Percentiles rank a stretch among this genome's conserved stretches.
These are phyloP conservation scores for Salmo trutta DNA, from an alignment of 2,797 vertebrate genomes.

Conservation along the genomic window DNA sequence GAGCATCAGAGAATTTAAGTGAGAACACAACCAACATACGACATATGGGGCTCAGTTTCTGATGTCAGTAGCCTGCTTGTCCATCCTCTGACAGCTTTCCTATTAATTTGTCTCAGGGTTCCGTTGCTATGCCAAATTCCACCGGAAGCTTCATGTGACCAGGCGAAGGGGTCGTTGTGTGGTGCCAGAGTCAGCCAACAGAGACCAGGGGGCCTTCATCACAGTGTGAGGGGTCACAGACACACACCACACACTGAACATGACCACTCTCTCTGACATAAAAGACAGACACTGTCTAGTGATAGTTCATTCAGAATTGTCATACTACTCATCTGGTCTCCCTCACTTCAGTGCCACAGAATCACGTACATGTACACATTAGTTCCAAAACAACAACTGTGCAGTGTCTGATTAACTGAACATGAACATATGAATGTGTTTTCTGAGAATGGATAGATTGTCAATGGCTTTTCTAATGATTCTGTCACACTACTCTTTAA, in stretches of 20 bases:
- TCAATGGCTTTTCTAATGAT: constrained; percentile 38
- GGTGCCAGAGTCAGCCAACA: constrained; percentile 84
- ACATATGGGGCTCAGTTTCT: not conserved
- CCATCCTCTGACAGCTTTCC: not conserved
- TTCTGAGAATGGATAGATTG: constrained; percentile 19
- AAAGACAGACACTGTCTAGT: constrained; percentile 14
- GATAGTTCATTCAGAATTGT: constrained; percentile 16
- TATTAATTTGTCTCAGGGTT: constrained; percentile 73
- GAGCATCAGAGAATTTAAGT: not conserved
- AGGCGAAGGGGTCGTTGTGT: constrained; percentile 92
- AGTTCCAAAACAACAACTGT: constrained; percentile 9
- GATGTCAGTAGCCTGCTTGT: not conserved
- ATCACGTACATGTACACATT: not conserved
- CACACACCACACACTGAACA: not conserved
- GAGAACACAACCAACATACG: not conserved
- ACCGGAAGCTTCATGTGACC: constrained; percentile 92
- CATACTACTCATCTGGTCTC: constrained; percentile 8
- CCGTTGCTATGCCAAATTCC: constrained; percentile 96
- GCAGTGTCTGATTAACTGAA: constrained; percentile 25
- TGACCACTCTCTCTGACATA: constrained; percentile 19
- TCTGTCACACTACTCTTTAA: constrained; percentile 29
- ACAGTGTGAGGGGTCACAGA: constrained; percentile 77
- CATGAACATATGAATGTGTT: constrained; percentile 61
- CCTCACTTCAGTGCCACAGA: not conserved
- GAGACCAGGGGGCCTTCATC: constrained; percentile 93